Percentiles rank a stretch among this genome's conserved stretches.
These are phyloP conservation scores for Stenotaenia linearis DNA, from an alignment of 2,888 invertebrate genomes.

Conservation along the genomic window DNA sequence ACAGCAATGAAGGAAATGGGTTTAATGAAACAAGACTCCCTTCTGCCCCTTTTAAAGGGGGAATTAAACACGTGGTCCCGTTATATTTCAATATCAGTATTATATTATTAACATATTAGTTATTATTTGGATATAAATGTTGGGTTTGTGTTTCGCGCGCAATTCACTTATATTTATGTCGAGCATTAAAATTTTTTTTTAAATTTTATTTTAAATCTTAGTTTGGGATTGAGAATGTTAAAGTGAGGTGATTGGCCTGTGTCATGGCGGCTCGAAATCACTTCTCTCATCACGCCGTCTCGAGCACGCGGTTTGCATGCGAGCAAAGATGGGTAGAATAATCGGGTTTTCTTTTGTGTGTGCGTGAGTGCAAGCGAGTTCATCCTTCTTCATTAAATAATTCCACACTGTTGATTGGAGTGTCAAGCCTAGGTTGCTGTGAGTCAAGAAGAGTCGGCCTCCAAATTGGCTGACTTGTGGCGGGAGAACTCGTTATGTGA, in stretches of 20 bases:
- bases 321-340: not conserved
- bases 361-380: conserved; percentile 12
- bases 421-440: conserved; percentile 6
- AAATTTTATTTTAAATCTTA: not conserved
- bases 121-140: too few species aligned
- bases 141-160: too few species aligned
- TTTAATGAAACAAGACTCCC: not conserved
- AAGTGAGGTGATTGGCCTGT: not conserved
- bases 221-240: not conserved
- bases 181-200: conserved; percentile 1
- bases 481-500: conserved; percentile 7
- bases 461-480: conserved; percentile 13
- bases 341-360: conserved; percentile 19
- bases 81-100: too few species aligned
- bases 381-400: conserved; percentile 19
- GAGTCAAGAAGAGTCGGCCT: conserved; percentile 6
- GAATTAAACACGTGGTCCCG: not conserved
- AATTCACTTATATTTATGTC: too few species aligned
- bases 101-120: too few species aligned
- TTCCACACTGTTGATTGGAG: conserved; percentile 19
- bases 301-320: conserved; percentile 4
- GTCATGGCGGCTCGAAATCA: not conserved
- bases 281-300: not conserved
- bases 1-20: conserved; percentile 8
- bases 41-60: not conserved